phyloP scores from a whole-genome alignment of 1,140 invertebrate genomes.

The Phymorhynchus buccinoides region DNA sequence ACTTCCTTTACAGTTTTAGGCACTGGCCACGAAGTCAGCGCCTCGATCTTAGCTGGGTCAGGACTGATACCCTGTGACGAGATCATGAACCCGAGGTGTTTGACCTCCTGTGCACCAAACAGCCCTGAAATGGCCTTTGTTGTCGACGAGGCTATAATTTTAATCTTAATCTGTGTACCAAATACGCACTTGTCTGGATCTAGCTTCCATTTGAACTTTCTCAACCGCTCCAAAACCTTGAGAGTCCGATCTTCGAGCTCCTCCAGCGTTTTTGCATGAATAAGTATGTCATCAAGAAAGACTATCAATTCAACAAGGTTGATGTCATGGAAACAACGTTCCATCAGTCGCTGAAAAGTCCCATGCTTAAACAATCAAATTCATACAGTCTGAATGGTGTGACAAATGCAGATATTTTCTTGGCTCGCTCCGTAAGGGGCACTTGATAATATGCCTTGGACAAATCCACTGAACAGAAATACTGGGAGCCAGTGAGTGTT shows the following conservation, averaged over 20 bases:
- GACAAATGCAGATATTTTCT: not conserved
- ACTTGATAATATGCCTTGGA: slow-evolving; percentile 24
- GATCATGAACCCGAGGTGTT: not conserved
- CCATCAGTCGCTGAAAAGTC: slow-evolving; percentile 6
- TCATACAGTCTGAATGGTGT: slow-evolving; percentile 2
- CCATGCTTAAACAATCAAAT: not conserved
- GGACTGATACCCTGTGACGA: not conserved
- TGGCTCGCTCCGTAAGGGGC: not conserved
- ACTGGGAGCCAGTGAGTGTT: not conserved
- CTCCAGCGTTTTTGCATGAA: not conserved
- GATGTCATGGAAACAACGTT: not conserved
- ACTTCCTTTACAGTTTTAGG: not conserved
- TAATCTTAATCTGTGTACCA: not conserved
- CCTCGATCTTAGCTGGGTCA: not conserved
- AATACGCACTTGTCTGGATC: slow-evolving; percentile 3
- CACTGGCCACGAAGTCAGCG: not conserved
- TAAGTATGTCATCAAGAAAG: not conserved
- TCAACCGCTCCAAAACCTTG: not conserved
- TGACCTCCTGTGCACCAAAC: not conserved
- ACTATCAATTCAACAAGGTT: slow-evolving; percentile 18
- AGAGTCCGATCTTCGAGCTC: not conserved
- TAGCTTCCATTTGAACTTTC: not conserved
- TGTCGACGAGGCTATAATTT: too few relatives aligned
- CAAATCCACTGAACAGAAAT: not conserved
- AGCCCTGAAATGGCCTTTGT: too few relatives aligned